phyloP scores from a whole-genome alignment of 2,888 invertebrate species.

The Eupelmus urozonus region DNA sequence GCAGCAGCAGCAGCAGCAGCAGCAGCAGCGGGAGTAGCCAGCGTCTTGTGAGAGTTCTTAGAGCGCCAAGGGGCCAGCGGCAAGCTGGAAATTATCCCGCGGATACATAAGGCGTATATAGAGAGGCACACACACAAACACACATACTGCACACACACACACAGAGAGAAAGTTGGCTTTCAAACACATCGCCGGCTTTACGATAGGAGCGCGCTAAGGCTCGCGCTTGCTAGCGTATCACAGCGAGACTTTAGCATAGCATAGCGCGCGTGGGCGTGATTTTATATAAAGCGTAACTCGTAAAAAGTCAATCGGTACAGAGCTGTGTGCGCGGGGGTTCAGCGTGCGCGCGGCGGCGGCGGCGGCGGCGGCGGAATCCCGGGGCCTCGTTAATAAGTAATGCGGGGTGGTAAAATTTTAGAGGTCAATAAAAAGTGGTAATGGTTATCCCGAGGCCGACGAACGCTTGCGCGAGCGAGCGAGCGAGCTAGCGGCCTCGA shows the following conservation, averaged over 20 bases:
- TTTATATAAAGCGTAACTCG: conserved; percentile 53
- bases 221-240: too few relatives aligned
- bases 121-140: too few relatives aligned
- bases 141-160: too few relatives aligned
- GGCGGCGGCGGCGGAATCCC: conserved; percentile 1
- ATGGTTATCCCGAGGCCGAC: conserved; percentile 53
- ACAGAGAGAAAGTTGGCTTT: background rate
- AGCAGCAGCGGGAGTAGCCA: background rate
- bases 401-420: conserved; percentile 57
- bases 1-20: background rate
- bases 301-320: conserved; percentile 57
- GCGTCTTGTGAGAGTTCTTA: background rate
- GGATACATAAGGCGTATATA: conserved; percentile 7
- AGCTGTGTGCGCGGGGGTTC: background rate
- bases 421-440: conserved; percentile 58
- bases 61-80: background rate
- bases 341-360: conserved; percentile 14
- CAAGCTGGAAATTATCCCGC: conserved; percentile 27
- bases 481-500: conserved; percentile 26
- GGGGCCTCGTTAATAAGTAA: conserved; percentile 58
- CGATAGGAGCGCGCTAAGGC: conserved; percentile 10
- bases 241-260: conserved; percentile 37
- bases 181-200: conserved; percentile 26
- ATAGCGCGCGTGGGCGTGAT: conserved; percentile 33
- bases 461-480: background rate